Base-by-base conservation (phyloP, 1,140 invertebrate species). In the Aphelenchoides avenae region DNA sequence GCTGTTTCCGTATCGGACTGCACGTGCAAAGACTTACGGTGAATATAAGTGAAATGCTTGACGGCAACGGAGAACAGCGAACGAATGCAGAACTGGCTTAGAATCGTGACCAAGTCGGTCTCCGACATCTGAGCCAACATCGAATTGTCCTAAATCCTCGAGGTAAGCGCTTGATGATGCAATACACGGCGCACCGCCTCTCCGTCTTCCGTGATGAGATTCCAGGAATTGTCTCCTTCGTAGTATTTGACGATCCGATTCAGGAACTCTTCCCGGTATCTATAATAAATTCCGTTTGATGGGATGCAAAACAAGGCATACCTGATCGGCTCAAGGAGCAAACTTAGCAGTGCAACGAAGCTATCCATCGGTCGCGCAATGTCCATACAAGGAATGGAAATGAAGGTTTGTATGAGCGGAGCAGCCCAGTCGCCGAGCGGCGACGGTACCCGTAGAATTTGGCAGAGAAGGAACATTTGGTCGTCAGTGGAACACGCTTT, bases 341-440 rank as follows among this genome's bases (percentile, higher is more conserved):
- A 34, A 7, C 9, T 55, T 4, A 66, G 44, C 26, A 66, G 24
- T 22, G 64, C 64, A 3, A 66, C 31, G 52, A 66, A 66, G 9
- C 18, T 53, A 26, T 66, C 31, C 13, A 66, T 66, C 13, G 64
- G n/a, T 24, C 13, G 31, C 15, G 22, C 26, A 50, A 27, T 29
- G 20, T 65, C 64, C 58, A 65, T 41, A 22, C 47, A 43, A 15
- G 63, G 63, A 7, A 55, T 40, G 13, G 50, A 36, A 24, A 66
- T 41, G 15, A 68, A 68, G 5, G 64, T 67, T 68, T 66, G 64
- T 39, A 66, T 26, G 6, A 66, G 42, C 11, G 50, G 51, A 11
- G 37, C 36, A 29, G 50, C 51, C 64, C 64, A 66, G 13, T 26
- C 18, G 9, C 39, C 33, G 3, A 66, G 18, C 11, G 64, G 66